A percentile compares a stretch with the other conserved stretches of the same genome.
phyloP scores from a whole-genome alignment of 2,797 vertebrate genomes.

The Anolis apletophallus region DNA sequence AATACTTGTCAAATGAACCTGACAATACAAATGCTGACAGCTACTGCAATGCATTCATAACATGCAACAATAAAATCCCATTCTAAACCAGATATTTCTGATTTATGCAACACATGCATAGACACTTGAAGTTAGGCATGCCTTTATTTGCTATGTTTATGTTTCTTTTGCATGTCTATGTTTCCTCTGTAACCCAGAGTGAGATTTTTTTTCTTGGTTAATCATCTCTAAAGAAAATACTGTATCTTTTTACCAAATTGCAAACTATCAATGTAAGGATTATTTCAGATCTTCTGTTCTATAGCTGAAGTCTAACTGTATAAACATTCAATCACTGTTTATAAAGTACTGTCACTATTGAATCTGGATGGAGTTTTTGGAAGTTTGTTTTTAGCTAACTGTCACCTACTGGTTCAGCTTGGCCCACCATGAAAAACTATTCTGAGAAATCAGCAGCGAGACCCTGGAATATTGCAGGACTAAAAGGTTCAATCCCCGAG shows the following conservation, averaged over 20 bases:
- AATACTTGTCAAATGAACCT: constrained; percentile 31
- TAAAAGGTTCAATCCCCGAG: too few relatives aligned
- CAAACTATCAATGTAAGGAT: constrained; percentile 17
- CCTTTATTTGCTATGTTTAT: constrained; percentile 8
- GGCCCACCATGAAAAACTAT: constrained; percentile 13
- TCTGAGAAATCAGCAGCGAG: neutral
- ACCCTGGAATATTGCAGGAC: neutral
- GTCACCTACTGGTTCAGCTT: neutral
- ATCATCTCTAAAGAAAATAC: neutral
- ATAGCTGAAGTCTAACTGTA: constrained; percentile 14
- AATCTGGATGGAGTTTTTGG: constrained; percentile 30
- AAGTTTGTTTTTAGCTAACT: neutral
- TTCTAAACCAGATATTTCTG: constrained; percentile 53
- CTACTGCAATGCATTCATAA: constrained; percentile 42
- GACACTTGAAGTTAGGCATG: constrained; percentile 29
- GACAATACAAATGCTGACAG: constrained; percentile 37
- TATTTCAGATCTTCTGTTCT: neutral
- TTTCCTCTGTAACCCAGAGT: neutral
- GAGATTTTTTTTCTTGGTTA: neutral
- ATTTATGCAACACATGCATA: constrained; percentile 18
- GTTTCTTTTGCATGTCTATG: neutral
- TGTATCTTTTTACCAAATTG: neutral
- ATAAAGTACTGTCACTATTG: constrained; percentile 36
- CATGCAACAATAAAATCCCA: constrained; percentile 59
- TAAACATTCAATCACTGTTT: neutral